These are phyloP conservation scores for Acromyrmex echinatior DNA, from an alignment of 1,140 invertebrate genomes.

Conservation along the genomic window DNA sequence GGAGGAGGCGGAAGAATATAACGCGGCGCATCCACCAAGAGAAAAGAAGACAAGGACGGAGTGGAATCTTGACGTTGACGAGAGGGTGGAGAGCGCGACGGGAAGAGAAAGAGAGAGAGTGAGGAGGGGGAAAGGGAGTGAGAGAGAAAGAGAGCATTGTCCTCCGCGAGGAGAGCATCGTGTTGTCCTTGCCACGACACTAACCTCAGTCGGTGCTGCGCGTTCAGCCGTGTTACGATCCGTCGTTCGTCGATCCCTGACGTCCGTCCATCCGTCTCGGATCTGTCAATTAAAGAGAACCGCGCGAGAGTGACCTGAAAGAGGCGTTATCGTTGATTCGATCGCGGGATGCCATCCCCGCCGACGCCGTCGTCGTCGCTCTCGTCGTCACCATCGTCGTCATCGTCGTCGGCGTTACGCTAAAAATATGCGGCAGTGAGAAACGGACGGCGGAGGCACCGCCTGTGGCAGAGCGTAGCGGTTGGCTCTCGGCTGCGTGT, in stretches of 20 bases:
- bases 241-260: background rate
- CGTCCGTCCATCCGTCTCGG: constrained; percentile 23
- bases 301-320: background rate
- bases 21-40: background rate
- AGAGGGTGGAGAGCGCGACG: background rate
- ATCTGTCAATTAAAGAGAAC: constrained; percentile 39
- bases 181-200: constrained; percentile 36
- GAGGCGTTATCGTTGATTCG: constrained; percentile 10
- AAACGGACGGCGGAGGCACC: constrained; percentile 31
- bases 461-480: constrained; percentile 35
- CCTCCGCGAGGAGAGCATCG: constrained; percentile 32
- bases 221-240: constrained; percentile 16
- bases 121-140: background rate
- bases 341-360: constrained; percentile 47
- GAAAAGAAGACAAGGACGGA: background rate
- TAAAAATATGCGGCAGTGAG: constrained; percentile 59
- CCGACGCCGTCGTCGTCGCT: constrained; percentile 1
- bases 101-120: background rate
- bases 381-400: background rate
- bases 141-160: constrained; percentile 36
- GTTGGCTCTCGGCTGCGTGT: constrained; percentile 44
- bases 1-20: too few species aligned
- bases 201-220: constrained; percentile 26
- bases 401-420: constrained; percentile 34
- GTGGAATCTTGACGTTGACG: background rate